These are phyloP conservation scores for Catharus ustulatus DNA, from an alignment of 2,797 vertebrate genomes.

Conservation along the genomic window DNA sequence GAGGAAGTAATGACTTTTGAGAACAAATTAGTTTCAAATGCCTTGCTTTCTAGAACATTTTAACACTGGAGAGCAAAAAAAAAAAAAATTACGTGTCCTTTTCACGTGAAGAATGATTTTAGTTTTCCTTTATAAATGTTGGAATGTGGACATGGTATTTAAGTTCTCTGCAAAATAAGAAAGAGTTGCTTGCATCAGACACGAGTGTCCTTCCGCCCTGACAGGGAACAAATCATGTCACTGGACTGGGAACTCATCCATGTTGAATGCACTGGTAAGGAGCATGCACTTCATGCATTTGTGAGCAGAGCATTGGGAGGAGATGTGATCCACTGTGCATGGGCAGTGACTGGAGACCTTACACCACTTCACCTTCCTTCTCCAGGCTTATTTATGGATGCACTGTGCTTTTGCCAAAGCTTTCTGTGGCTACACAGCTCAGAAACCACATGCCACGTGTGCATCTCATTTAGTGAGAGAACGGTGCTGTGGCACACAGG, in stretches of 20 bases:
- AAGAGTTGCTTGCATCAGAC: background rate
- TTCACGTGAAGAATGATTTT: background rate
- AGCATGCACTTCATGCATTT: conserved; percentile 63
- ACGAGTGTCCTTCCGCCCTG: background rate
- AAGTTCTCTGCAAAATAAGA: conserved; percentile 6
- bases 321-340: background rate
- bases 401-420: background rate
- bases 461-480: conserved; percentile 1
- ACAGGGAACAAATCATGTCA: background rate
- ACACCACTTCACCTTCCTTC: background rate
- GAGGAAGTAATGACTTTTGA: background rate
- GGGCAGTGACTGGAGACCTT: background rate
- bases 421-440: background rate
- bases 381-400: background rate
- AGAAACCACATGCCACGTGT: conserved; percentile 3
- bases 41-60: background rate
- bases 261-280: background rate
- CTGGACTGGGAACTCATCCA: background rate
- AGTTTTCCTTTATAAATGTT: background rate
- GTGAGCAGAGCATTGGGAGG: conserved; percentile 32
- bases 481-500: background rate
- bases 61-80: background rate
- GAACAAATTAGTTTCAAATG: background rate
- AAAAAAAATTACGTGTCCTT: background rate
- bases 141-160: background rate